Percentiles rank a stretch among this genome's conserved stretches.
Conservation (phyloP, 2,113 vertebrate species). For the Patagioenas fasciata region DNA sequence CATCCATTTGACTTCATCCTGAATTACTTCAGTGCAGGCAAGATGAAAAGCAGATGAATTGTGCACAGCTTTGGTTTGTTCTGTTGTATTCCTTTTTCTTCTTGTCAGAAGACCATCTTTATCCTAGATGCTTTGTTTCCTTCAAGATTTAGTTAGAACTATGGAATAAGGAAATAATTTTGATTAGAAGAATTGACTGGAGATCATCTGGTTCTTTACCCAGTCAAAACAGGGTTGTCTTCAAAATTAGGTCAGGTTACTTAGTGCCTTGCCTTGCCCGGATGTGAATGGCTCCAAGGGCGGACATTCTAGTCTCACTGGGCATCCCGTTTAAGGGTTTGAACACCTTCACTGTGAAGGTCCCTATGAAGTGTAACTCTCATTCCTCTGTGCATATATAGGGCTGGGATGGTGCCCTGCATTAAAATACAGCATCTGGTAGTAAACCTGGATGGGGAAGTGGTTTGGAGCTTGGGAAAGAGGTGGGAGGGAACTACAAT, state of each 20-base stretch:
- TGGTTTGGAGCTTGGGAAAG: background rate
- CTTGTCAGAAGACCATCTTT: background rate
- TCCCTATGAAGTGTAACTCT: background rate
- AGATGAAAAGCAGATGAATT: background rate
- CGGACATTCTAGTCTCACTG: background rate
- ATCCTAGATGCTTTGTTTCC: background rate
- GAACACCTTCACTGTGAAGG: background rate
- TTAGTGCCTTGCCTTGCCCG: background rate
- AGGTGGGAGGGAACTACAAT: background rate
- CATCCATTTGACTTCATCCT: background rate
- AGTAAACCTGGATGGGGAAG: background rate
- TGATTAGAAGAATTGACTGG: background rate
- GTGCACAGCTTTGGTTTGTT: background rate
- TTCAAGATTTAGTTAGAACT: background rate
- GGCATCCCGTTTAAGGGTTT: background rate
- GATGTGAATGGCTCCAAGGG: background rate
- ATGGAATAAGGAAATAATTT: background rate
- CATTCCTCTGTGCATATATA: background rate
- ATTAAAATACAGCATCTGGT: background rate
- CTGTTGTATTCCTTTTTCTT: background rate
- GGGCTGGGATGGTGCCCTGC: background rate
- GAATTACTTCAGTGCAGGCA: background rate
- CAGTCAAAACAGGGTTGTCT: background rate
- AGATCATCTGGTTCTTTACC: background rate
- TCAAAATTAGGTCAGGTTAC: background rate